Evolutionary conservation across 1,140 invertebrate genomes (phyloP), one percentile per base, ranked within the genome.

Genomic region (Linepithema humile): DNA sequence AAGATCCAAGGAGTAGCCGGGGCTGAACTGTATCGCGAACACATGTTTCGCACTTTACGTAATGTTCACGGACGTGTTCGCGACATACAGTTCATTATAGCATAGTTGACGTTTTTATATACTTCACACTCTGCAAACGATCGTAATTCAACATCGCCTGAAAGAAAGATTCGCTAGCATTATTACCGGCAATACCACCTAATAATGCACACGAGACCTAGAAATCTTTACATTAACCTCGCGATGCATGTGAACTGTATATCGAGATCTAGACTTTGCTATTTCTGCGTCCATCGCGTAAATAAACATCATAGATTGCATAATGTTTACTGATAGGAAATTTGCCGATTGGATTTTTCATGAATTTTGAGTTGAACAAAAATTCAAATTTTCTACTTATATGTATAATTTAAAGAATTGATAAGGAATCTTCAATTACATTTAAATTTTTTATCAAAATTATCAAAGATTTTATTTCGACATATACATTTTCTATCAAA

Each of bases 211-310:
- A 48, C 7, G 23, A 29, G 26, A 17, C 29, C 32, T 57, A 57
- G 53, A 64, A 64, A 64, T 20, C 20, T 40, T 64, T 40, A 23
- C 10, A 40, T 64, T 64, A 62, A 60, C 29, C 59, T 60, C 59
- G 7, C 35, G 60, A 40, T 10, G 38, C 38, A 26, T 23, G 7
- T 65, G 26, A 45, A 29, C 10, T 26, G 10, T 23, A 26, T 26
- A n/a, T 38, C 59, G 10, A 20, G 17, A 62, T 62, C 32, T 62
- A 62, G 32, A 62, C 35, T n/a, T 62, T 15, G 60, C 60, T 62
- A 40, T 62, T 62, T 62, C 20, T 62, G 7, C n/a, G 20, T 38
- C n/a, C 15, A 3, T 38, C 29, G 12, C 20, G 3, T 38, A 9
- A 15, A 35, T 35, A 62, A 38, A 10, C n/a, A 57, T 48, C 45